Evolutionary conservation across 2,113 vertebrate genomes (phyloP).

Genomic region (Myanophis thanlyinensis): DNA sequence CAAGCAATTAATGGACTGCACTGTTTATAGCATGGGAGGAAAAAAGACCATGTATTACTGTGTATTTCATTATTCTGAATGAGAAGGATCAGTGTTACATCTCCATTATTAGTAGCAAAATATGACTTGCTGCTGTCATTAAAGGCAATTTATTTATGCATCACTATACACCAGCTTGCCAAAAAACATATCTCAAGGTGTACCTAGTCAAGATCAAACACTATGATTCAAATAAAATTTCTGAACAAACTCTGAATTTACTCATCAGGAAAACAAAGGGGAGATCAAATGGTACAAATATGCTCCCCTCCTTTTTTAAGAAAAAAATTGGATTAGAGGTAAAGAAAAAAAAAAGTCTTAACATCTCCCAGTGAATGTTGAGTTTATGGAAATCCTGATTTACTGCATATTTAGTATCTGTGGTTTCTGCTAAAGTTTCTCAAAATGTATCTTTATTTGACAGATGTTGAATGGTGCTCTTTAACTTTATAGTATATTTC

Average conservation of each 20-base stretch:
- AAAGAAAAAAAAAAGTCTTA: not conserved
- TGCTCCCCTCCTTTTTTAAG: slow-evolving; percentile 28
- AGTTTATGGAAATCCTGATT: not conserved
- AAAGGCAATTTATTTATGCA: slow-evolving; percentile 28
- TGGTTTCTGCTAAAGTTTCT: not conserved
- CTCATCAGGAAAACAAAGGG: slow-evolving; percentile 33
- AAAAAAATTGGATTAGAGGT: slow-evolving; percentile 36
- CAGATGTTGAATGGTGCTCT: not conserved
- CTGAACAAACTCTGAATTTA: slow-evolving; percentile 34
- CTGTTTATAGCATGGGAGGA: not conserved
- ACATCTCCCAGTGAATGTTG: not conserved
- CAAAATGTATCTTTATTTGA: not conserved
- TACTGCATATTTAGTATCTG: not conserved
- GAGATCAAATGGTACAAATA: slow-evolving; percentile 41
- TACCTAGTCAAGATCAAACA: slow-evolving; percentile 46
- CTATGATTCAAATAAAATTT: slow-evolving; percentile 34
- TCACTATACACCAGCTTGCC: slow-evolving; percentile 41
- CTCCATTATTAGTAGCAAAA: slow-evolving; percentile 16
- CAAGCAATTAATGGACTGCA: not conserved
- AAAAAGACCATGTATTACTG: not conserved
- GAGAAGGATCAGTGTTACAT: slow-evolving; percentile 11
- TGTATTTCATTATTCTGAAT: slow-evolving; percentile 6
- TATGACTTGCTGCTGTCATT: slow-evolving; percentile 39
- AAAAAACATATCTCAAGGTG: slow-evolving; percentile 49
- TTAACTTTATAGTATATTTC: not conserved